Conservation (phyloP, 2,113 vertebrate genomes). For the Clarias batrachus region DNA sequence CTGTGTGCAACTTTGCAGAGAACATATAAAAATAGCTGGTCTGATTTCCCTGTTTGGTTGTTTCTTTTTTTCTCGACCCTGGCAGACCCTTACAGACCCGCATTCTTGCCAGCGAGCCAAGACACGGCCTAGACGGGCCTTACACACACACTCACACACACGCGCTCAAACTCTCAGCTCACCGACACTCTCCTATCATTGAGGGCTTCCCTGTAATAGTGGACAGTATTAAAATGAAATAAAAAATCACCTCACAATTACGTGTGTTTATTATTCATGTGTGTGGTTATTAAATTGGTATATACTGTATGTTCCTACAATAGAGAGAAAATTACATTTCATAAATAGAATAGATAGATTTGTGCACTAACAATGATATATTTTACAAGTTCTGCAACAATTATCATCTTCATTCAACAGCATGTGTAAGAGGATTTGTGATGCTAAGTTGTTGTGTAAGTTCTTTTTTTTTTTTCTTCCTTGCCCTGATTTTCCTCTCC, state of each 20-base stretch:
- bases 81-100: conserved; percentile 59
- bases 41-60: conserved; percentile 51
- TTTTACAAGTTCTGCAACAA: not conserved
- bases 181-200: conserved; percentile 38
- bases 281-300: not conserved
- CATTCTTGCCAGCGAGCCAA: conserved; percentile 63
- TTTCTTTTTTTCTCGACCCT: conserved; percentile 55
- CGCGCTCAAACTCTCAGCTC: not conserved
- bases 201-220: conserved; percentile 22
- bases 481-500: conserved; percentile 13
- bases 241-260: conserved; percentile 7
- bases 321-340: conserved; percentile 5
- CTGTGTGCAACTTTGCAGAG: conserved; percentile 37
- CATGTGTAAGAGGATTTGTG: not conserved
- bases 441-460: not conserved
- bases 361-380: not conserved
- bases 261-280: not conserved
- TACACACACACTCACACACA: conserved; percentile 21
- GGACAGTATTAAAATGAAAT: conserved; percentile 4
- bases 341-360: conserved; percentile 18
- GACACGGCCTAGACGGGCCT: conserved; percentile 52
- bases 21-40: conserved; percentile 61
- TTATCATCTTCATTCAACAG: not conserved
- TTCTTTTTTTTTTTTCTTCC: not conserved
- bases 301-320: not conserved